Evolutionary conservation across 1,140 invertebrate genomes (phyloP), one percentile per base, ranked within the genome.

Genomic region (Ips typographus): DNA sequence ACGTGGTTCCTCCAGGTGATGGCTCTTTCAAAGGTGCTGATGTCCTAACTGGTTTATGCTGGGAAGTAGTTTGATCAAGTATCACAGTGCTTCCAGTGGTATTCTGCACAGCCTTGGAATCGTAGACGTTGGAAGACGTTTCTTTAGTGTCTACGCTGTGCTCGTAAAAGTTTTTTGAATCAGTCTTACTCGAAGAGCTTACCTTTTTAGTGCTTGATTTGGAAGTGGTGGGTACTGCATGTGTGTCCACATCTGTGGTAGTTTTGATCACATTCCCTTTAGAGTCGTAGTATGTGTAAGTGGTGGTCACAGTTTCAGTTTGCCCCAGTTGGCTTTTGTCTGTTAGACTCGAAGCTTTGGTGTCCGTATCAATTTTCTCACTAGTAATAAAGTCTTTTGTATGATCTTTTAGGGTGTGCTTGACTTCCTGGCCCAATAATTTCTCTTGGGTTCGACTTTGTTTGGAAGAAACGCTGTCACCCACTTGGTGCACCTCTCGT

Each of bases 181-280:
- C 57, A 53, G 38, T 66, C n/a, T n/a, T n/a, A n/a, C n/a, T n/a
- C n/a, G n/a, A n/a, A n/a, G n/a, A n/a, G n/a, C n/a, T n/a, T 43
- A 61, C 51, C 49, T 69, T 64, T 7, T 37, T 5, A n/a, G 60
- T 41, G 37, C 47, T 41, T 22, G 56, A 42, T 49, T 40, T 40
- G 6, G 60, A 44, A 43, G 7, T 37, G 1, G 62, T 70, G 3
- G 71, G 73, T 63, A 70, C 65, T 36, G 60, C 43, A 56, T 73
- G 69, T 6, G 66, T 72, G 62, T 78, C 76, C 5, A 74, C 70
- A 62, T 77, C 73, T 1, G 67, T 73, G 8, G 72, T 51, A 1
- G 74, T 73, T 62, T 77, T 78, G n/a, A 79, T 71, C 5, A 79
- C 68, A 61, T 79, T 79, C 1, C 78, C 78, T 67, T 73, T 75